Evolutionary conservation across 2,113 vertebrate genomes (phyloP), one percentile per base, ranked within the genome.

Genomic region (Nematolebias whitei): DNA sequence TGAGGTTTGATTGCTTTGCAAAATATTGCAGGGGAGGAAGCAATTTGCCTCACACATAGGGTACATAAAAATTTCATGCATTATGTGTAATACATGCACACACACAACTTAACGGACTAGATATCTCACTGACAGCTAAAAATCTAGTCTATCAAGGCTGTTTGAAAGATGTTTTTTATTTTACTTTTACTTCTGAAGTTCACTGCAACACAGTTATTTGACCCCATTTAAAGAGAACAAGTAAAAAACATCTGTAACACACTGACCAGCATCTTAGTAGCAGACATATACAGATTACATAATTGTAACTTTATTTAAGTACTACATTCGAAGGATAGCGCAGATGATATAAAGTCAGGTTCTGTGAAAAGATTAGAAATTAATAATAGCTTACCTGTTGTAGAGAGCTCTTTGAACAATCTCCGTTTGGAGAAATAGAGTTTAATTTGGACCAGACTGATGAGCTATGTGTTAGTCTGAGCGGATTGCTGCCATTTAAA

Each of bases 1-100:
- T 66, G 68, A 71, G 68, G 51, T 53, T 20, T 65, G 57, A 72
- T 75, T 74, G 68, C 49, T 59, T 68, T 81, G 63, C 60, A 69
- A 29, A 67, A 68, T 65, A 66, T 63, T 49, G 48, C 62, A 61
- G 44, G 18, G 1, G 22, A 70, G 47, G 68, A 63, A 67, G 51
- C 58, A 65, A 51, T 82, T 61, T 62, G 29, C 55, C 61, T 71
- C 14, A 68, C 41, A 63, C 67, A 52, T 67, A 26, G 29, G 47
- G 23, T 48, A 55, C 41, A 74, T 69, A 62, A 71, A 71, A 61
- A 39, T 65, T 41, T 29, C 60, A 19, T 20, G 39, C 35, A 58
- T 54, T 52, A 29, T 19, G 20, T 32, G 44, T 15, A 22, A 53
- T 40, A 12, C 48, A 48, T 26, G n/a, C 50, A 53, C 22, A 40